These are phyloP conservation scores for Origma solitaria DNA, from an alignment of 2,113 vertebrate genomes.

Conservation along the genomic window DNA sequence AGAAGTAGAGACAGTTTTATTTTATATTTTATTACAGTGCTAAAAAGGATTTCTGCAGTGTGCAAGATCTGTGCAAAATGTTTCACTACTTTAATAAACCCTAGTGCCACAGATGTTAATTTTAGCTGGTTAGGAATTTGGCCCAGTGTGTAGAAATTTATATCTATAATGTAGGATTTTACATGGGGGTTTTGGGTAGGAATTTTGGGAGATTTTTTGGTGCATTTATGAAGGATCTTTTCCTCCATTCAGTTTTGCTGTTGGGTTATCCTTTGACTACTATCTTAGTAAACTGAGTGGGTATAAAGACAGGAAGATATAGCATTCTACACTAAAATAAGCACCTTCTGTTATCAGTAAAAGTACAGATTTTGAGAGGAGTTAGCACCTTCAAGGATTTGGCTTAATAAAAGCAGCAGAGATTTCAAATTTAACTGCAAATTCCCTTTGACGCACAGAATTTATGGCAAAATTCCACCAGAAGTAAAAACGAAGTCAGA, in stretches of 20 bases:
- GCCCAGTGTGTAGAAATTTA: background rate
- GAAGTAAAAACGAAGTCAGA: background rate
- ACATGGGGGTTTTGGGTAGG: background rate
- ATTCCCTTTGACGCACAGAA: background rate
- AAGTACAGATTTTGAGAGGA: background rate
- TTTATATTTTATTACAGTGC: slow-evolving; percentile 19
- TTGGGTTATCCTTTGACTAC: background rate
- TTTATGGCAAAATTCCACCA: background rate
- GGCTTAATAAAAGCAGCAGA: background rate
- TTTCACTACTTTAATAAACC: slow-evolving; percentile 8
- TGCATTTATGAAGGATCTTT: background rate
- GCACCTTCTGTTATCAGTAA: background rate
- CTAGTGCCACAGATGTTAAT: background rate
- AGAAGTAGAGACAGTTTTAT: slow-evolving; percentile 31
- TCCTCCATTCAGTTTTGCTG: background rate
- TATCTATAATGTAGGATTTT: background rate
- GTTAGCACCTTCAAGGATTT: background rate
- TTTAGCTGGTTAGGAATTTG: background rate
- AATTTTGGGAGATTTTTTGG: background rate
- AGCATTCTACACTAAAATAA: background rate
- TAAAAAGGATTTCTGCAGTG: slow-evolving; percentile 29
- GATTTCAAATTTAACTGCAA: background rate
- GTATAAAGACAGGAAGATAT: background rate
- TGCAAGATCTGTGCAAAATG: background rate
- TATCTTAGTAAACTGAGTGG: background rate